Evolutionary conservation across 2,888 invertebrate genomes (phyloP).

Genomic region (Polyommatus iphigenia): DNA sequence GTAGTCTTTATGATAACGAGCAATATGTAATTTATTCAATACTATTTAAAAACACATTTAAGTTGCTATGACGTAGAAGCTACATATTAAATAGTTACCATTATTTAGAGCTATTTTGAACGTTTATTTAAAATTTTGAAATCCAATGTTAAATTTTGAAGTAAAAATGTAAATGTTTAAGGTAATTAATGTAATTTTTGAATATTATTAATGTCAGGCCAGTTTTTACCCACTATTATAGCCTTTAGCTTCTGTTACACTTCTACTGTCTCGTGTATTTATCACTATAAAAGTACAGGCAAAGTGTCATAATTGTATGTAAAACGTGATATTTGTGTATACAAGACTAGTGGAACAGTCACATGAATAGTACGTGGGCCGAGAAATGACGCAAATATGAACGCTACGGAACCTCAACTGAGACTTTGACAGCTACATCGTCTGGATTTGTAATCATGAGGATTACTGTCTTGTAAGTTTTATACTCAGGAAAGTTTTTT

Average conservation of each 20-base stretch:
- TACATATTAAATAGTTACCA: neutral
- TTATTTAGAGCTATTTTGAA: too few species aligned
- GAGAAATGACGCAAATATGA: neutral
- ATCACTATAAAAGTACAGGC: neutral
- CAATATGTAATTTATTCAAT: neutral
- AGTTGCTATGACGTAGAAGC: neutral
- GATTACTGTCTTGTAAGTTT: too few species aligned
- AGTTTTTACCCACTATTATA: neutral
- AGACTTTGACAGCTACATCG: too few species aligned
- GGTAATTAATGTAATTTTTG: too few species aligned
- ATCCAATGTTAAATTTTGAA: too few species aligned
- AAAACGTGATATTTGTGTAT: constrained; percentile 16
- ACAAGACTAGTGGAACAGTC: neutral
- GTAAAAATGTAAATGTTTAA: too few species aligned
- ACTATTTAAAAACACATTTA: neutral
- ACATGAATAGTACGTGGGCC: neutral
- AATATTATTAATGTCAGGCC: too few species aligned
- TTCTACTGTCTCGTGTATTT: neutral
- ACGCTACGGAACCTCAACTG: neutral
- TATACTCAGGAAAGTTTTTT: too few species aligned
- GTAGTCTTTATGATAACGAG: neutral
- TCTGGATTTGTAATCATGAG: too few species aligned
- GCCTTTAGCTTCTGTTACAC: neutral
- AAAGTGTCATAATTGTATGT: neutral
- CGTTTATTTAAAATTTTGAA: too few species aligned